Base-by-base conservation (phyloP, 64 coral and sea anemone genomes). In the Cladopsammia gracilis region DNA sequence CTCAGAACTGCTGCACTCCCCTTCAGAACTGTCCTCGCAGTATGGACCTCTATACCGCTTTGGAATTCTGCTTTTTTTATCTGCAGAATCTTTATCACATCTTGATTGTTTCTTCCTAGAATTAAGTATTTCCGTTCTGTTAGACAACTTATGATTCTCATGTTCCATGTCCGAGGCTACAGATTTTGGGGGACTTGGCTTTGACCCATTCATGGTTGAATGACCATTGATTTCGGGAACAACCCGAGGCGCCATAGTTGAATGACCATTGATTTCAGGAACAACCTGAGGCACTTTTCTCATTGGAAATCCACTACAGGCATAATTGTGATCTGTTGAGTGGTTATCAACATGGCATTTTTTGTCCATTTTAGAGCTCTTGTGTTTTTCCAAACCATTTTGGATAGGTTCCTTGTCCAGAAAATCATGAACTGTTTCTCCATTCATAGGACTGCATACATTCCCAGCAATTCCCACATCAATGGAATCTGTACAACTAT, bases 11-110 rank as follows among this genome's bases (percentile, higher is more conserved):
- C 62, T 84, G 19, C 46, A 56, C 53, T 56, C 34, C 0, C 43
- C 62, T 9, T 67, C 58, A 19, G 60, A 67, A 45, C 44, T 84
- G 20, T 84, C 80, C 19, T 84, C 80, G 49, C 80, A 84, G 61
- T 84, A 84, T 67, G 58, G 60, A 26, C 80, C 80, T 84, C 80
- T 68, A 68, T 84, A 84, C 5, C 80, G 80, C 62, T 84, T 84
- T 23, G 80, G 80, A 49, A 84, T 64, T 67, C 26, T 68, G 20
- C 62, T 84, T 4, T 84, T 62, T 68, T 50, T 84, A 49, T 84
- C 62, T 15, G 18, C 10, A 6, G 48, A 45, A 49, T 51, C 11
- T 67, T 68, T 47, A 45, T 50, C 10, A 24, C 52, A 68, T 46
- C 62, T 66, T 51, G n/a, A 57, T 54, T n/a, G 6, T 67, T 62